Base-by-base conservation (phyloP, 30 jellyfish, hydroid and myxozoan species). In the Pseudorhiza aurosa region DNA sequence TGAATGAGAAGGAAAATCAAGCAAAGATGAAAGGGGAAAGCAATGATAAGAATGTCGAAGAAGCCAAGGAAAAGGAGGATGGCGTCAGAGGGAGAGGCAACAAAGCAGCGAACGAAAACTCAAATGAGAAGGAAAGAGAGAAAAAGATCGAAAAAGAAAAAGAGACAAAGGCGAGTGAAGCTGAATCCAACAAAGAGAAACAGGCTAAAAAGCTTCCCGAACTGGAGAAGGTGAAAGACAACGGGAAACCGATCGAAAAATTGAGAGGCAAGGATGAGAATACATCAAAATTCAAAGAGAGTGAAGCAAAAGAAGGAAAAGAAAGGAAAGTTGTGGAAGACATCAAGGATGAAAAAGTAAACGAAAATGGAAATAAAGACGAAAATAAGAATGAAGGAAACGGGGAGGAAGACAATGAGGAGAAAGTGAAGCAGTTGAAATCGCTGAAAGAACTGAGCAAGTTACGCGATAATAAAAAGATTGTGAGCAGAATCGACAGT, bases 181-280 rank as follows among this genome's bases (percentile, higher is more conserved):
- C 4, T 33, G 15, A 35, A 31, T 35, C 59, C 0, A 67, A 55
- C 15, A 58, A 56, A 4, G 51, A 53, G 21, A 53, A 74, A 22
- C 76, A 46, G 36, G 9, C 27, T 1, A 50, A 29, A 12, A 49
- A 47, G 36, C 27, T 50, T 12, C 73, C 85, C 4, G 85, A 72
- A 19, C 57, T 78, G 5, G 76, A 39, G 36, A 42, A 35, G 15
- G 42, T 57, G 12, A 58, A 62, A 46, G 65, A 47, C 36, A 51
- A 65, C 22, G 57, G 56, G 8, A 72, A 72, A 43, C 65, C 65
- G 25, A 58, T 72, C 3, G 90, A 60, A 49, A 77, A 77, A n/a
- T 0, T 59, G 18, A 77, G 35, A 8, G 36, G 15, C 11, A 21
- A 18, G 2, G 56, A 44, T 15, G 59, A 33, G 5, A 14, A n/a